phyloP scores from a whole-genome alignment of 1,140 invertebrate species.

The Popillia japonica region DNA sequence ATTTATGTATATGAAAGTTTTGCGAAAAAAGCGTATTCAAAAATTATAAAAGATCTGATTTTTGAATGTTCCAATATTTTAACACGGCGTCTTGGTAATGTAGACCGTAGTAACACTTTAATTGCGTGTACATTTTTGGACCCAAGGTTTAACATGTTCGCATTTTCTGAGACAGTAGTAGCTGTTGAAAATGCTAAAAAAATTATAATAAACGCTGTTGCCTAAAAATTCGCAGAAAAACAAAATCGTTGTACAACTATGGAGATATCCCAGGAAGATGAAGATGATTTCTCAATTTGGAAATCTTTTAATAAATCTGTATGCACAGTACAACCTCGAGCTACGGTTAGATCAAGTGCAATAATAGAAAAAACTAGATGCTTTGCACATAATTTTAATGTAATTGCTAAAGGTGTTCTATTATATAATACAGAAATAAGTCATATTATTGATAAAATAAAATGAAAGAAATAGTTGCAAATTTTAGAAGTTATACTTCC shows the following conservation, averaged over 20 bases:
- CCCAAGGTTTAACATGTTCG: conserved; percentile 44
- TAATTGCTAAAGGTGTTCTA: conserved; percentile 48
- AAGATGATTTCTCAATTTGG: too few relatives aligned
- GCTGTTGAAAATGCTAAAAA: conserved; percentile 39
- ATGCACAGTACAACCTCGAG: background rate
- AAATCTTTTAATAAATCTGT: too few relatives aligned
- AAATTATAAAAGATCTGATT: conserved; percentile 34
- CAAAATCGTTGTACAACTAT: too few relatives aligned
- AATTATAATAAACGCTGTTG: conserved; percentile 28
- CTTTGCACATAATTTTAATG: too few relatives aligned
- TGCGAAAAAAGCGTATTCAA: conserved; percentile 11
- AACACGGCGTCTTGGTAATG: conserved; percentile 35
- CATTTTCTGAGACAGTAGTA: conserved; percentile 25
- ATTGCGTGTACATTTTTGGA: conserved; percentile 43
- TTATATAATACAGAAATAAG: too few relatives aligned
- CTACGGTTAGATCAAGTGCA: background rate
- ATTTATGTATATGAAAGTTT: conserved; percentile 40
- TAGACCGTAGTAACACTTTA: conserved; percentile 43
- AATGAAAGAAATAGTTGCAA: too few relatives aligned
- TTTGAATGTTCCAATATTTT: conserved; percentile 18
- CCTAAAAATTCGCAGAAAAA: background rate
- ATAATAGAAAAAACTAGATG: conserved; percentile 25
- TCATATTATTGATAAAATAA: too few relatives aligned
- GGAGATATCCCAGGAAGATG: too few relatives aligned
- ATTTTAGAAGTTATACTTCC: too few relatives aligned